Evolutionary conservation across 2,113 vertebrate species (phyloP).

Genomic region (Rhinichthys klamathensis): DNA sequence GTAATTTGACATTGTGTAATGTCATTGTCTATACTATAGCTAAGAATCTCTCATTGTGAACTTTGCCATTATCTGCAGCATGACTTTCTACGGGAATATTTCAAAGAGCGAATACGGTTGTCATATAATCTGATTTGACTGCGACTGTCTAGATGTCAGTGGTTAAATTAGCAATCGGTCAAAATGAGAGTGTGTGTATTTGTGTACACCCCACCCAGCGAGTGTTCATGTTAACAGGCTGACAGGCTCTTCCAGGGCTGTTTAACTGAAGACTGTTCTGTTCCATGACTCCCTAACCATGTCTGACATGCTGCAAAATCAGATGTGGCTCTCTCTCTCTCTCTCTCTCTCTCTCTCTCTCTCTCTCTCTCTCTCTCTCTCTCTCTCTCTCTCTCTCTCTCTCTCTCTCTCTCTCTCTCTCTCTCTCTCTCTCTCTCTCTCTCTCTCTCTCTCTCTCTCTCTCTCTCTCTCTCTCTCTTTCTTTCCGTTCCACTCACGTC

Average conservation of each 20-base stretch:
- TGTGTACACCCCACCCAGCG: constrained; percentile 34
- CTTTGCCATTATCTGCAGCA: not conserved
- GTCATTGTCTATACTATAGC: not conserved
- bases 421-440: not conserved
- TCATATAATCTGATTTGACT: constrained; percentile 30
- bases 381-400: not conserved
- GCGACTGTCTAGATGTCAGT: constrained; percentile 26
- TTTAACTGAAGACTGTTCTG: constrained; percentile 35
- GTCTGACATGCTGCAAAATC: constrained; percentile 47
- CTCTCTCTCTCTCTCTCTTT: not conserved
- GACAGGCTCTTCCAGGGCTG: constrained; percentile 37
- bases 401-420: constrained; percentile 5
- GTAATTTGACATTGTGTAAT: not conserved
- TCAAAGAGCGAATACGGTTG: not conserved
- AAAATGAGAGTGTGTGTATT: constrained; percentile 26
- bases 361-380: not conserved
- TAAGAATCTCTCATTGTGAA: not conserved
- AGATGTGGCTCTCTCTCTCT: constrained; percentile 2
- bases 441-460: not conserved
- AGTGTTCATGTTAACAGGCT: constrained; percentile 33
- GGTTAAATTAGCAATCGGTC: constrained; percentile 21
- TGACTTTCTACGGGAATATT: not conserved
- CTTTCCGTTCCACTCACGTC: constrained; percentile 21
- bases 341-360: not conserved
- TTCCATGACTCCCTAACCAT: constrained; percentile 39